Conservation (phyloP, 2,113 vertebrate genomes). For the Elachura formosa region DNA sequence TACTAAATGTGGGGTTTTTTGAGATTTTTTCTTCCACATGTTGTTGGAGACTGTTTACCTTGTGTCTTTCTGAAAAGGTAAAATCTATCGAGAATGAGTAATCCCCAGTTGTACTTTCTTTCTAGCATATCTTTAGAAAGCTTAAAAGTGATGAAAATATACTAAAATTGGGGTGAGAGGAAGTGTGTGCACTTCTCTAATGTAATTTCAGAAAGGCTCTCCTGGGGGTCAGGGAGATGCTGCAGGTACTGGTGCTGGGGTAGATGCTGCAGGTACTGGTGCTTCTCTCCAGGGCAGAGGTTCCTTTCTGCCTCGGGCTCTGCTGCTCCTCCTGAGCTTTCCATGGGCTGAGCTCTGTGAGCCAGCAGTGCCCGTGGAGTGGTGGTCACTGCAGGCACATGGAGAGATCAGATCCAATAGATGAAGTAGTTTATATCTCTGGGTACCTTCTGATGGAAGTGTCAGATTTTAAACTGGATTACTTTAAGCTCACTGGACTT, state of each 20-base stretch:
- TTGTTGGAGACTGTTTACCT: background rate
- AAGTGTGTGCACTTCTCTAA: fast-evolving
- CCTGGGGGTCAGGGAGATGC: background rate
- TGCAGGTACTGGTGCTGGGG: background rate
- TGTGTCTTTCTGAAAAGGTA: background rate
- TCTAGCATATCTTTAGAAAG: background rate
- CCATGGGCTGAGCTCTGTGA: background rate
- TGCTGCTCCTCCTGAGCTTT: background rate
- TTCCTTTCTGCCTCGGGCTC: background rate
- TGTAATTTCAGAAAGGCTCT: background rate
- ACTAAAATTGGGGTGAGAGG: background rate
- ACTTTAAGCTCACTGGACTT: background rate
- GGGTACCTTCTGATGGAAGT: background rate
- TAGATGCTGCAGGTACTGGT: background rate
- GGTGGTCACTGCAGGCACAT: fast-evolving
- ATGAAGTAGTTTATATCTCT: background rate
- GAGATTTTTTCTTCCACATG: background rate
- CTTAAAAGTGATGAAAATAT: background rate
- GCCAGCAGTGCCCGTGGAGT: background rate
- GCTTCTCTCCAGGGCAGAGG: background rate
- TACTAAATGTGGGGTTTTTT: background rate
- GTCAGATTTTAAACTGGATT: background rate
- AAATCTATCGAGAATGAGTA: background rate
- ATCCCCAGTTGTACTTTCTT: background rate
- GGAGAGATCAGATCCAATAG: fast-evolving